A percentile compares a stretch with the other conserved stretches of the same genome.
phyloP scores from a whole-genome alignment of 2,888 invertebrate genomes.

The Mythimna lalbum region DNA sequence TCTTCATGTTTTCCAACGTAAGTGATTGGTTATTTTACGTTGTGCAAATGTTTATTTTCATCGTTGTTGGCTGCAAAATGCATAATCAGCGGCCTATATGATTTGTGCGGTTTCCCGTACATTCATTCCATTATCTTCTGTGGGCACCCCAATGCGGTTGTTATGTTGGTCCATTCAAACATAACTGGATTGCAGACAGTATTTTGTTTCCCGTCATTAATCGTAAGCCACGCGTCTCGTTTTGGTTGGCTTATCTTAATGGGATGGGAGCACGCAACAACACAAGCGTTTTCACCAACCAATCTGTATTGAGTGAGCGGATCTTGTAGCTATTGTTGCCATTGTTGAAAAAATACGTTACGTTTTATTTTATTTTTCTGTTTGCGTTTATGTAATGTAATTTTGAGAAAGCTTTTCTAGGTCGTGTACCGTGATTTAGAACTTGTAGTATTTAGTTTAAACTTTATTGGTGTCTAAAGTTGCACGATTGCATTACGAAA shows the following conservation, averaged over 20 bases:
- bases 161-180: slow-evolving; percentile 70
- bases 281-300: slow-evolving; percentile 70
- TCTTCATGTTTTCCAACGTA: slow-evolving; percentile 42
- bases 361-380: slow-evolving; percentile 36
- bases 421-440: slow-evolving; percentile 22
- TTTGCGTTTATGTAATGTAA: slow-evolving; percentile 43
- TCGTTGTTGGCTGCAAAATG: slow-evolving; percentile 40
- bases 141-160: slow-evolving; percentile 54
- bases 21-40: slow-evolving; percentile 48
- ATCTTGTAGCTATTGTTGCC: slow-evolving; percentile 61
- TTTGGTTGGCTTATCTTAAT: slow-evolving; percentile 83
- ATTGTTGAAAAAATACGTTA: slow-evolving; percentile 46
- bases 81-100: slow-evolving; percentile 58
- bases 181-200: slow-evolving; percentile 75
- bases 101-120: slow-evolving; percentile 55
- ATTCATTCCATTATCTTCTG: slow-evolving; percentile 63
- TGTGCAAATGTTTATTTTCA: slow-evolving; percentile 45
- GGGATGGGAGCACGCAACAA: slow-evolving; percentile 78
- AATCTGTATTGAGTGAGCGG: slow-evolving; percentile 69
- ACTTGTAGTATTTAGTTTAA: slow-evolving; percentile 8
- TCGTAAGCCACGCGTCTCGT: slow-evolving; percentile 80
- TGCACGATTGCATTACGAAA: slow-evolving; percentile 1
- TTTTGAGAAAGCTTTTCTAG: slow-evolving; percentile 46
- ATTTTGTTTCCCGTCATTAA: slow-evolving; percentile 81
- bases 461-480: slow-evolving; percentile 16